Evolutionary conservation across 2,113 vertebrate species (phyloP), one percentile per base, ranked within the genome.

Genomic region (Cinclus mexicanus): DNA sequence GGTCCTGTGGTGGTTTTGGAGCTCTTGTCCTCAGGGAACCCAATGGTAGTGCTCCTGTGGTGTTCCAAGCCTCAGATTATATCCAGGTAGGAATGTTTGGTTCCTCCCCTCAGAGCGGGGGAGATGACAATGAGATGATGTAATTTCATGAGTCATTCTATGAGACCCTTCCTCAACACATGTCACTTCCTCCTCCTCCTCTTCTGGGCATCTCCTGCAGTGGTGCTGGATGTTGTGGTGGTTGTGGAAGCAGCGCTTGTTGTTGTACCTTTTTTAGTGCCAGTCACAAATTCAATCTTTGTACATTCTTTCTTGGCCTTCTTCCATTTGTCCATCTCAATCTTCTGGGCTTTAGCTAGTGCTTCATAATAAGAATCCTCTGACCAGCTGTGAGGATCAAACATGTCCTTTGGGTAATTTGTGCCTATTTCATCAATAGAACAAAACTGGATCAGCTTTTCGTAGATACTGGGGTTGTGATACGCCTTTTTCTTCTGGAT

Each of bases 201-300:
- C 79, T 16, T 61, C 68, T 26, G 33, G 39, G 57, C 26, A 22
- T 53, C 99, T 98, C 99, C 98, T 7, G 98, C 98, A 1, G 98
- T 98, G 29, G 98, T 98, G 94, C 98, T 98, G 96, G 98, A 96
- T 46, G 97, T 98, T 88, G 97, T 99, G 78, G 98, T 98, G 29
- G 98, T 98, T 41, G 98, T 97, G n/a, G 99, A 98, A 0, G 98
- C 85, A 31, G 99, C 96, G 5, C 93, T 99, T 92, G 98, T 99
- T 91, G 98, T 98, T 72, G 98, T 98, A 20, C 99, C 99, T 64
- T 99, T 99, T 96, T 99, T 99, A 29, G 98, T 99, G 90, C 98
- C 99, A 0, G 99, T 99, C 93, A 99, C 99, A 98, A 99, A 99
- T 94, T 99, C 99, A 90, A 99, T 99, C 99, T 99, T 99, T 22